phyloP scores from a whole-genome alignment of 2,113 vertebrate genomes.

The Oncorhynchus masou region DNA sequence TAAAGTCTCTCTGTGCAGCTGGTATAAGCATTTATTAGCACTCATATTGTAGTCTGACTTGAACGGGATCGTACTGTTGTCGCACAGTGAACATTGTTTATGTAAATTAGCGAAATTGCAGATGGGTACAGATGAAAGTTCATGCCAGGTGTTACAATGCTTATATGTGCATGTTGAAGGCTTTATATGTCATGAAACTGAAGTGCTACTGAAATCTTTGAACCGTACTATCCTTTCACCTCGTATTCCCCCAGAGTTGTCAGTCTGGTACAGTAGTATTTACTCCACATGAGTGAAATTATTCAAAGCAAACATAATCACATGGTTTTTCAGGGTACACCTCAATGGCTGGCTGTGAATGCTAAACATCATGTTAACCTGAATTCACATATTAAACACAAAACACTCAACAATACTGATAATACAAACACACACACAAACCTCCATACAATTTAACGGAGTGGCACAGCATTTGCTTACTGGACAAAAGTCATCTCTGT shows the following conservation, averaged over 20 bases:
- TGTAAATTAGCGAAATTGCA: background rate
- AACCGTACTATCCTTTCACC: slow-evolving; percentile 1
- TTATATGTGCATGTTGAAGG: background rate
- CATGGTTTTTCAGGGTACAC: background rate
- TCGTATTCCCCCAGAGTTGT: slow-evolving; percentile 12
- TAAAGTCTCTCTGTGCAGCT: background rate
- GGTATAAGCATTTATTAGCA: background rate
- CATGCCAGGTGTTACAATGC: background rate
- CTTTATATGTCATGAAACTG: slow-evolving; percentile 20
- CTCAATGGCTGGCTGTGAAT: background rate
- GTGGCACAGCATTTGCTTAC: slow-evolving; percentile 3
- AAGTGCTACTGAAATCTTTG: background rate
- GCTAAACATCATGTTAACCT: too few species aligned
- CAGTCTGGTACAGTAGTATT: background rate
- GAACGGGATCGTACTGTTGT: background rate
- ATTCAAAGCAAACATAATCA: background rate
- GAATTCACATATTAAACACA: too few species aligned
- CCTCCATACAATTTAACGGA: too few species aligned
- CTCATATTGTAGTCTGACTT: background rate
- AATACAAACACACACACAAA: too few species aligned
- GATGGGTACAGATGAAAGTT: background rate
- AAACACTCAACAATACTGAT: too few species aligned
- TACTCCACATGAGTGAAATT: too few species aligned
- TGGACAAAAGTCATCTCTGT: slow-evolving; percentile 27
- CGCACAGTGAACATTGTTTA: background rate